Evolutionary conservation across 1,140 invertebrate species (phyloP), one percentile per base, ranked within the genome.

Genomic region (Lucilia cuprina): DNA sequence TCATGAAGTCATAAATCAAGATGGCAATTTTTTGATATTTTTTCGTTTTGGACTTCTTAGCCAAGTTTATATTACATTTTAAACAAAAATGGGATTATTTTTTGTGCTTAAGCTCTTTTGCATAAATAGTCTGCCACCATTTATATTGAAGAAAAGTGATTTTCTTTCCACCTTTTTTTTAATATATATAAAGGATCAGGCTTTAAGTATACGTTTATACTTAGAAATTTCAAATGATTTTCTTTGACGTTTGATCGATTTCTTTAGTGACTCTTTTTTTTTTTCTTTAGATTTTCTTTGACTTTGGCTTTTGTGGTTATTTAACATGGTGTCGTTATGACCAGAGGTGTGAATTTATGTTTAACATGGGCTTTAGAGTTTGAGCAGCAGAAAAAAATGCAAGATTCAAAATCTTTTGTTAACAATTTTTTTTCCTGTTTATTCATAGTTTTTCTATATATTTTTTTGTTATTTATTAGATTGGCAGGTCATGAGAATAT

Each of bases 1-100:
- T 85, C 84, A 85, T 85, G 84, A 85, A 85, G 84, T 85, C 84
- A 85, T 85, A 85, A 85, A 85, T 85, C 84, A 85, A 85, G 84
- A 85, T 85, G 83, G 34, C 75, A 83, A 74, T 83, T 74, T 50
- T 65, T 74, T 74, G 82, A 83, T 83, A 50, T 25, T 82, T 75
- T 30, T 34, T 77, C 9, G 25, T 35, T 10, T 35, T 77, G 3
- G 13, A 12, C 14, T 78, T 25, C 74, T n/a, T 75, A 75, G 74
- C 41, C 41, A 41, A 41, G 41, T 41, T 41, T 41, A 41, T 41
- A 41, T 41, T 41, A 41, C 30, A 25, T 21, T 21, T 74, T 13
- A 30, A 8, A 10, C 5, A 1, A 34, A 41, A 75, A 75, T 75
- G 74, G 21, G 74, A 75, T 34, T 75, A 30, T 25, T 34, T 75